Evolutionary conservation across 2,888 invertebrate genomes (phyloP).

Genomic region (Osmoderma eremita): DNA sequence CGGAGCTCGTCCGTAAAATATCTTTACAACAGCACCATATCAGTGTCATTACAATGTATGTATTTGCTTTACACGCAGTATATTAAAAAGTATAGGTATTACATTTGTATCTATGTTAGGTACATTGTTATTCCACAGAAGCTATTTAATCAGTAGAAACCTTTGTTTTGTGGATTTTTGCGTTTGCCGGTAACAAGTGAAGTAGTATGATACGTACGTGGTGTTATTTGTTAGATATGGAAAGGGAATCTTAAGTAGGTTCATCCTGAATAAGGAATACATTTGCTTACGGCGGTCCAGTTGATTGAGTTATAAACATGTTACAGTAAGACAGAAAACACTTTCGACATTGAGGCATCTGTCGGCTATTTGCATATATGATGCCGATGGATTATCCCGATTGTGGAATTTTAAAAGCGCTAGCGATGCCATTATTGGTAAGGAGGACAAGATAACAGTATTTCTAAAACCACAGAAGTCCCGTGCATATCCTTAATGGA

Average conservation of each 20-base stretch:
- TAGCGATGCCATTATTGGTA: slow-evolving; percentile 4
- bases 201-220: not conserved
- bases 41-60: too few relatives aligned
- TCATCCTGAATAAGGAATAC: slow-evolving; percentile 28
- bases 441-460: not conserved
- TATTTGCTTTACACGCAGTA: too few relatives aligned
- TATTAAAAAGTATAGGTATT: not conserved
- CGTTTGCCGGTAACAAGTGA: not conserved
- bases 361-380: slow-evolving; percentile 22
- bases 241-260: slow-evolving; percentile 33
- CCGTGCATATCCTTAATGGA: not conserved
- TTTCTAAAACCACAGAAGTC: slow-evolving; percentile 1
- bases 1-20: too few relatives aligned
- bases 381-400: slow-evolving; percentile 22
- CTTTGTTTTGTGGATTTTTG: not conserved
- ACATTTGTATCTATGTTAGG: not conserved
- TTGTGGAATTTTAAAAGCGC: slow-evolving; percentile 23
- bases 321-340: slow-evolving; percentile 15
- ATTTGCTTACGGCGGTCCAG: slow-evolving; percentile 21
- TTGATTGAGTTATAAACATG: slow-evolving; percentile 31
- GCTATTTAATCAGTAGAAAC: not conserved
- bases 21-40: too few relatives aligned
- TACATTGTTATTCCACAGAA: not conserved
- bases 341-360: slow-evolving; percentile 26
- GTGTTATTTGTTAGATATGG: slow-evolving; percentile 31